Evolutionary conservation across 2,797 vertebrate species (phyloP).

Genomic region (Ctenosaura bakeri): DNA sequence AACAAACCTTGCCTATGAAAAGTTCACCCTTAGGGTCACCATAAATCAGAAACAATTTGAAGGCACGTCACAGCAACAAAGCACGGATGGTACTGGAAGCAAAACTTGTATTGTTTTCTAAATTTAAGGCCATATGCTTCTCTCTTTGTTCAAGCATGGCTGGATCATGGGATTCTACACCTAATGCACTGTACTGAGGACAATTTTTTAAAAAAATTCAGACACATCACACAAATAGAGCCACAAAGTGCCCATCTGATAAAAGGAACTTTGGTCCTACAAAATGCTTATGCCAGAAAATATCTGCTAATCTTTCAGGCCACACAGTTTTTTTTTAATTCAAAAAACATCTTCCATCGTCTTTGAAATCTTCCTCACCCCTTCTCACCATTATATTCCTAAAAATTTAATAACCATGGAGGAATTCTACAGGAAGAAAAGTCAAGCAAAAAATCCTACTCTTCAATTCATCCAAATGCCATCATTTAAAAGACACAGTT

Average conservation of each 20-base stretch:
- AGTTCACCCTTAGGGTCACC: no score
- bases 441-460: slow-evolving; percentile 37
- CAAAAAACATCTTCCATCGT: background rate
- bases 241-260: background rate
- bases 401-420: slow-evolving; percentile 26
- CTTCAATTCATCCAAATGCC: background rate
- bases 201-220: background rate
- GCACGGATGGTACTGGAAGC: no score
- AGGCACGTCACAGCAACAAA: no score
- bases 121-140: no score
- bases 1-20: no score
- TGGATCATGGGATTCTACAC: no score
- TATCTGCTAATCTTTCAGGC: background rate
- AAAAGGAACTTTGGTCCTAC: background rate
- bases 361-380: background rate
- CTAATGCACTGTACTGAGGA: no score
- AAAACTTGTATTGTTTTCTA: no score
- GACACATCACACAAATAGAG: no score
- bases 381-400: slow-evolving; percentile 16
- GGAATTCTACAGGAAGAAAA: slow-evolving; percentile 6
- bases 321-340: background rate
- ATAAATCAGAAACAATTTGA: no score
- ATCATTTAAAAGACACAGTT: background rate
- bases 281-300: background rate
- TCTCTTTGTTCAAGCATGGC: no score